A percentile compares a stretch with the other conserved stretches of the same genome.
phyloP scores from a whole-genome alignment of 2,888 invertebrate genomes.

The Leucoptera coffeella region DNA sequence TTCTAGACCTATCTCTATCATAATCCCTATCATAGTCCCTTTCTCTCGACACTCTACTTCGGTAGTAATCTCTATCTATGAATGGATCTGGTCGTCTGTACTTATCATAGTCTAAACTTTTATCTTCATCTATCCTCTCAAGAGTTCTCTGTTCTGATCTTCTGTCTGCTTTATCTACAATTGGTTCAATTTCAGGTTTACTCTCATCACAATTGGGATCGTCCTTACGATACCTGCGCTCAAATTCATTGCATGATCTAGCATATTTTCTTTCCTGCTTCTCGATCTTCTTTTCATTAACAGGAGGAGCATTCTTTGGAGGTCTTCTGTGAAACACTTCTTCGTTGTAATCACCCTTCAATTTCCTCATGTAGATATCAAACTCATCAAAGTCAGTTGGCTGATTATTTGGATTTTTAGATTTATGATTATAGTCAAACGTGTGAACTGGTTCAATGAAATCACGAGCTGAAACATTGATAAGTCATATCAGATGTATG shows the following conservation, averaged over 20 bases:
- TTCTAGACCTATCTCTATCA: constrained; percentile 7
- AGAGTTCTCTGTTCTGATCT: too few species aligned
- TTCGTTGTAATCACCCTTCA: constrained; percentile 29
- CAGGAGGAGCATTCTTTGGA: constrained; percentile 8
- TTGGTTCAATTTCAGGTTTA: too few species aligned
- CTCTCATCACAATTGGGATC: too few species aligned
- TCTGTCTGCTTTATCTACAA: too few species aligned
- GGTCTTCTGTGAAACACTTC: constrained; percentile 23
- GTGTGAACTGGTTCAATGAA: constrained; percentile 60
- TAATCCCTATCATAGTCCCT: constrained; percentile 10
- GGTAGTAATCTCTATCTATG: constrained; percentile 12
- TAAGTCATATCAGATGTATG: too few species aligned
- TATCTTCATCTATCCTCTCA: constrained; percentile 14
- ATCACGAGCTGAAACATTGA: constrained; percentile 32
- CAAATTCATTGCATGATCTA: too few species aligned
- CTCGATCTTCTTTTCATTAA: too few species aligned
- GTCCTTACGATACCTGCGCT: too few species aligned
- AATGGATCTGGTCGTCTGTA: constrained; percentile 7
- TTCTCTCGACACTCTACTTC: constrained; percentile 12
- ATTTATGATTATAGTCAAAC: constrained; percentile 66
- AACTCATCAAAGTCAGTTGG: too few species aligned
- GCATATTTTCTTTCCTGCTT: too few species aligned
- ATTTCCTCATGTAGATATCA: constrained; percentile 13
- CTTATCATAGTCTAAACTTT: constrained; percentile 14
- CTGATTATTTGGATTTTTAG: too few species aligned